Conservation (phyloP, 2,797 vertebrate species). For the Aphelocoma californica region DNA sequence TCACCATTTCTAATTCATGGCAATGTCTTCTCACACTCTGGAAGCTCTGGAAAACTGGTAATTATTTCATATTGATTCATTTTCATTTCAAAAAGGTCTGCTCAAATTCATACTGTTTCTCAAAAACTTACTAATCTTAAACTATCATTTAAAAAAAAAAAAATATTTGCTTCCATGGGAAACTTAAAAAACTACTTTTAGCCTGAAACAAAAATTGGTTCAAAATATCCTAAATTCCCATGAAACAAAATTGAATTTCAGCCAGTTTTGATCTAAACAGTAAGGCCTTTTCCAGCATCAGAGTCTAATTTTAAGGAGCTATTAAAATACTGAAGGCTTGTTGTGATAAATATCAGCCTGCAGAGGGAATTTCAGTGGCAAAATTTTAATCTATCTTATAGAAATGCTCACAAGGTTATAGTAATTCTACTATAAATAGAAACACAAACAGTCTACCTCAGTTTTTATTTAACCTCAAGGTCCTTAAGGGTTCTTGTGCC, state of each 20-base stretch:
- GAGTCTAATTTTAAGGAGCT: slow-evolving; percentile 1
- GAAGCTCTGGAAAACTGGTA: neutral
- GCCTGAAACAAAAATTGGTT: neutral
- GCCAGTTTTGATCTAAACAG: slow-evolving; percentile 19
- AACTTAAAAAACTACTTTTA: neutral
- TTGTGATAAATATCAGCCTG: slow-evolving; percentile 26
- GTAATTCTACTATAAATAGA: neutral
- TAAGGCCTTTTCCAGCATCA: neutral
- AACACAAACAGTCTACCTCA: neutral
- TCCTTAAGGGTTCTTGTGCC: neutral
- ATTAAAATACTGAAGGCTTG: slow-evolving; percentile 2
- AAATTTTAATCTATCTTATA: slow-evolving; percentile 14
- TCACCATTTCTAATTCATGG: neutral
- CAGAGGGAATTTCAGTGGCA: slow-evolving; percentile 14
- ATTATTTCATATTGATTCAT: neutral
- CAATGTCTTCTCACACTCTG: neutral
- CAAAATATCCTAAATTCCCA: slow-evolving; percentile 4
- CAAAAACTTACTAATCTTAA: neutral
- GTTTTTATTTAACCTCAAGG: slow-evolving; percentile 30
- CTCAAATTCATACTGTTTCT: neutral
- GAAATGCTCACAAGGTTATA: slow-evolving; percentile 2
- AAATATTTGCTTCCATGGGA: neutral
- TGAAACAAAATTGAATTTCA: neutral
- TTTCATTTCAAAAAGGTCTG: neutral
- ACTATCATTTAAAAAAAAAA: neutral